Percentiles rank a stretch among this genome's conserved stretches.
These are phyloP conservation scores for Phocides pigmalion DNA, from an alignment of 1,140 invertebrate genomes.

Conservation along the genomic window DNA sequence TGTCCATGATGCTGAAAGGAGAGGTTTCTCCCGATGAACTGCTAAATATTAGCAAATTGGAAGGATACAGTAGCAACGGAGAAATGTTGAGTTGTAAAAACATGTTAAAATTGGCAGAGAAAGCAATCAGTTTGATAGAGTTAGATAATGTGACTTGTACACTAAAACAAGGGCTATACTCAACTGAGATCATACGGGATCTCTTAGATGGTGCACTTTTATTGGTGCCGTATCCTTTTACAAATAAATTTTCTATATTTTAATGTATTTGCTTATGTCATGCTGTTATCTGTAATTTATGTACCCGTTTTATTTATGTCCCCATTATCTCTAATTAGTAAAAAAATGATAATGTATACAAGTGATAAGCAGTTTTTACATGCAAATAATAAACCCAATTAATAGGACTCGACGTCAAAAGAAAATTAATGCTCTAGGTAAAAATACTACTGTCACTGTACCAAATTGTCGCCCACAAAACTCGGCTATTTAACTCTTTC, in stretches of 20 bases:
- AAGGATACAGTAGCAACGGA: conserved; percentile 90
- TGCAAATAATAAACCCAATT: too few relatives aligned
- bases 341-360: too few relatives aligned
- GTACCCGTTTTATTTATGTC: too few relatives aligned
- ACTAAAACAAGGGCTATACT: conserved; percentile 59
- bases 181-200: conserved; percentile 75
- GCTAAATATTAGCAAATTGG: conserved; percentile 84
- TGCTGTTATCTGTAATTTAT: too few relatives aligned
- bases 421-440: too few relatives aligned
- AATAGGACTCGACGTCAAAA: too few relatives aligned
- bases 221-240: conserved; percentile 87
- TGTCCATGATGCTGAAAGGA: conserved; percentile 89
- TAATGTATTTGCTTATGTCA: too few relatives aligned
- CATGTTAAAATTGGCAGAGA: conserved; percentile 85
- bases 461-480: too few relatives aligned
- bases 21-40: conserved; percentile 85
- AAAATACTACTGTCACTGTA: too few relatives aligned
- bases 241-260: neutral
- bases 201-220: conserved; percentile 83
- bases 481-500: too few relatives aligned
- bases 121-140: conserved; percentile 67
- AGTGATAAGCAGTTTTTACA: too few relatives aligned
- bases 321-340: too few relatives aligned
- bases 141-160: conserved; percentile 50
- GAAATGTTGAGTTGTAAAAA: conserved; percentile 93